Base-by-base conservation (phyloP, 2,113 vertebrate genomes). In the Myotis brandtii region DNA sequence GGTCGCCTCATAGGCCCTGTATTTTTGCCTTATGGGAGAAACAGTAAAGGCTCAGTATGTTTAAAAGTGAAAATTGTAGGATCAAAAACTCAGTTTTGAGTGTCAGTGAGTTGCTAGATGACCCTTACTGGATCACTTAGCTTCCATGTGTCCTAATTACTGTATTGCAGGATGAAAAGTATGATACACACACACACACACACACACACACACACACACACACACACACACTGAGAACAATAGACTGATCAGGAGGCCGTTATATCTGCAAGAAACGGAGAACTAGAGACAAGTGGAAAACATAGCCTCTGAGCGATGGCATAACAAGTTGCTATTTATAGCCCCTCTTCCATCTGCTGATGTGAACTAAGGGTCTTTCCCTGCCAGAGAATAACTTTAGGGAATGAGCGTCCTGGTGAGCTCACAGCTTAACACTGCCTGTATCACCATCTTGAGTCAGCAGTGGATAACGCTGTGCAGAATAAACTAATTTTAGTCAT, bases 391-490 rank as follows among this genome's bases (percentile, higher is more conserved):
- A 95, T 95, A 93, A 98, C 98, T 98, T 98, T 98, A 98, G 98
- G 96, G 86, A 96, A 87, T 97, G 98, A 97, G 84, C 96, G 96
- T 97, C 95, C 97, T 96, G 97, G 98, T 94, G 97, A 98, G 97
- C 97, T 98, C 95, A 97, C 98, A 97, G 97, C 77, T 97, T 97
- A 96, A 91, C 59, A 94, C 97, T 97, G 95, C 97, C 97, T 98
- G 96, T 97, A 82, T 98, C 98, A 98, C 97, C 97, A 97, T 97
- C 98, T 98, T 98, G 97, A 98, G 97, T 98, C 97, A 98, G 98
- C 88, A 90, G 96, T 92, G 2, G 90, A 95, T 98, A 98, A 98
- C 96, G 96, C 97, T 92, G 82, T 97, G 23, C 86, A 97, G 93
- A 98, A 93, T 66, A 94, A 86, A 89, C 95, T 96, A 89, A 94